phyloP scores from a whole-genome alignment of 2,113 vertebrate species.

The Triplophysa rosa region DNA sequence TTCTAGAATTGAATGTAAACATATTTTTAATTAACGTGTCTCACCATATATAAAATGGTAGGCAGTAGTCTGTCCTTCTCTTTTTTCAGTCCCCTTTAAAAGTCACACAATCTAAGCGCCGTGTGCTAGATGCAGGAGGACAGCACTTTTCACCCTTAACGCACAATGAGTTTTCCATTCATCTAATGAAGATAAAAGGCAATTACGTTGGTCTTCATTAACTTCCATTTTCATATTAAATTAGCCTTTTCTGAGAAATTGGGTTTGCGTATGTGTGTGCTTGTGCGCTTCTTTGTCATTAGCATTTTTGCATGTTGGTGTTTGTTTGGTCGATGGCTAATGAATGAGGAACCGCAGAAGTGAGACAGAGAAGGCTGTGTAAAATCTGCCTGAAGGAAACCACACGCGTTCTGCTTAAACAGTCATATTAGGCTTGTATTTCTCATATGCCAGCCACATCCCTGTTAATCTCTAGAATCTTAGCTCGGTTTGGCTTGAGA shows the following conservation, averaged over 20 bases:
- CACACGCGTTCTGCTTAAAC: constrained; percentile 53
- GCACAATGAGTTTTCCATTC: constrained; percentile 20
- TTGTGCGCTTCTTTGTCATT: constrained; percentile 43
- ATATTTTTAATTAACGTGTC: too few relatives aligned
- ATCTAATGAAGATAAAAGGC: constrained; percentile 38
- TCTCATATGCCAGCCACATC: constrained; percentile 56
- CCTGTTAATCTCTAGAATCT: constrained; percentile 54
- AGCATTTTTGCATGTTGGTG: constrained; percentile 63
- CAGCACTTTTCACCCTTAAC: neutral
- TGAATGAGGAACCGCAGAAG: constrained; percentile 43
- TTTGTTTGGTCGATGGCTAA: constrained; percentile 24
- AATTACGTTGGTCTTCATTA: constrained; percentile 44
- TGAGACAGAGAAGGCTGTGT: constrained; percentile 59
- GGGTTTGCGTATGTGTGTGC: constrained; percentile 26
- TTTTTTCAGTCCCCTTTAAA: constrained; percentile 32
- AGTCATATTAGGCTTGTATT: constrained; percentile 54
- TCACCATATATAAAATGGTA: neutral
- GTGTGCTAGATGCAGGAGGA: constrained; percentile 7
- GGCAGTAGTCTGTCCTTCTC: constrained; percentile 56
- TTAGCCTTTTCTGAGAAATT: constrained; percentile 23
- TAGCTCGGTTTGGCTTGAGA: constrained; percentile 37
- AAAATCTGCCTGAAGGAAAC: constrained; percentile 58
- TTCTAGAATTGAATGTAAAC: too few relatives aligned
- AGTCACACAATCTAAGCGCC: neutral
- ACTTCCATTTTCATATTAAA: constrained; percentile 39